A percentile compares a stretch with the other conserved stretches of the same genome.
Conservation (phyloP, 2,113 vertebrate genomes). For the Mandrillus leucophaeus region DNA sequence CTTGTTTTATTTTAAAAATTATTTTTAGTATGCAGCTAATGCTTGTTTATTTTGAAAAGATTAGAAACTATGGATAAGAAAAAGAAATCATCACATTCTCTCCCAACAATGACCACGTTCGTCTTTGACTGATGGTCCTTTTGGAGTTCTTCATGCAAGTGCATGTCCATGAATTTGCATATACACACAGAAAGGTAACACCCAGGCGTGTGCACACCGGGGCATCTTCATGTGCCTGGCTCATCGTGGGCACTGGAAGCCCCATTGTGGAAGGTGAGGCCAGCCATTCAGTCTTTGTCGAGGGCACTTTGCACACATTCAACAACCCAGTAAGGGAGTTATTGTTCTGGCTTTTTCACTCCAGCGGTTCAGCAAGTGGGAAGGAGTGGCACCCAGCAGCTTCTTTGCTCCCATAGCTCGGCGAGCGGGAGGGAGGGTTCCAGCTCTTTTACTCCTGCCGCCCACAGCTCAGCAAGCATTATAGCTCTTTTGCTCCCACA, state of each 20-base stretch:
- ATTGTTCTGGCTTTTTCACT: background rate
- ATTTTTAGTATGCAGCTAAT: background rate
- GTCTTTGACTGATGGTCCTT: background rate
- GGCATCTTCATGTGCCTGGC: background rate
- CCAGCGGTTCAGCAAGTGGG: too few relatives aligned
- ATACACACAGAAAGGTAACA: background rate
- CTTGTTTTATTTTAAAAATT: background rate
- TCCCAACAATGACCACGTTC: background rate
- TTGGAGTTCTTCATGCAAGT: too few relatives aligned
- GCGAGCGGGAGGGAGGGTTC: too few relatives aligned
- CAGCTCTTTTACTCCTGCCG: too few relatives aligned
- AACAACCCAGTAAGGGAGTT: background rate
- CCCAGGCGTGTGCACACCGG: background rate
- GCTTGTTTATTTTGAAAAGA: background rate
- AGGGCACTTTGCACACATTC: background rate
- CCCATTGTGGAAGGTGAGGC: background rate
- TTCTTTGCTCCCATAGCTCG: too few relatives aligned
- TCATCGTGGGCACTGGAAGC: background rate
- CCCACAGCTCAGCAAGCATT: too few relatives aligned
- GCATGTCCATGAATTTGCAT: too few relatives aligned
- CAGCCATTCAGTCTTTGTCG: background rate
- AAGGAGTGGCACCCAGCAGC: too few relatives aligned
- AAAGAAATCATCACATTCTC: background rate
- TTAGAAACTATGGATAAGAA: background rate
- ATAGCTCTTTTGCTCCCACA: too few relatives aligned